Base-by-base conservation (phyloP, 2,888 invertebrate genomes). In the Yponomeuta malinellus region DNA sequence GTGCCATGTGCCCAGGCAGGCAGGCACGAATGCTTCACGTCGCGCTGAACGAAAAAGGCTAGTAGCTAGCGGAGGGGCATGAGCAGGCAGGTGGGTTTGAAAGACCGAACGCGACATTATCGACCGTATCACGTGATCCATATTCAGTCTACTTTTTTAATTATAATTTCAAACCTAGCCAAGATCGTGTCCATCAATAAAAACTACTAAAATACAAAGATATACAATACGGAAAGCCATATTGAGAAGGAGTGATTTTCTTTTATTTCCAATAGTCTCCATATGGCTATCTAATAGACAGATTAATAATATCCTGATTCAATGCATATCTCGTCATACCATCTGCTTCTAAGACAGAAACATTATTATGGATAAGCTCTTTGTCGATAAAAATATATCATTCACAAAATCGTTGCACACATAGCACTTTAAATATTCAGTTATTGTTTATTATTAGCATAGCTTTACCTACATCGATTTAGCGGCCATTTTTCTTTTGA, bases 401-500 rank as follows among this genome's bases (percentile, higher is more conserved):
- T 59, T 59, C 52, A 52, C 1, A 52, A 52, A 15, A 52, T 15
- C 1, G 12, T 15, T 52, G 52, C 15, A 52, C 10, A 10, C 12
- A 23, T 12, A 10, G 52, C 10, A 52, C 15, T 59, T 15, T 15
- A 59, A 59, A 59, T 8, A 59, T 59, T 59, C 52, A 65, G 33
- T 65, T 33, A 33, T 63, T 37, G 33, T 37, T 63, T 69, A 63
- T 63, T 69, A 63, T 69, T 69, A 69, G 69, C 59, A 69, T 15
- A 37, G 69, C 43, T 15, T 68, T 29, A 52, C 52, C 52, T 59
- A 59, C 52, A 68, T 52, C 68, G 68, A 52, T 59, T 9, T 52
- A 75, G 82, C 80, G 76, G 83, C 84, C 84, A 83, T 85, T 83
- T 59, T 83, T 83, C 79, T 83, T 81, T 80, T 79, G 78, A 77